Conservation (phyloP, 1,140 invertebrate species). For the Plodia interpunctella region DNA sequence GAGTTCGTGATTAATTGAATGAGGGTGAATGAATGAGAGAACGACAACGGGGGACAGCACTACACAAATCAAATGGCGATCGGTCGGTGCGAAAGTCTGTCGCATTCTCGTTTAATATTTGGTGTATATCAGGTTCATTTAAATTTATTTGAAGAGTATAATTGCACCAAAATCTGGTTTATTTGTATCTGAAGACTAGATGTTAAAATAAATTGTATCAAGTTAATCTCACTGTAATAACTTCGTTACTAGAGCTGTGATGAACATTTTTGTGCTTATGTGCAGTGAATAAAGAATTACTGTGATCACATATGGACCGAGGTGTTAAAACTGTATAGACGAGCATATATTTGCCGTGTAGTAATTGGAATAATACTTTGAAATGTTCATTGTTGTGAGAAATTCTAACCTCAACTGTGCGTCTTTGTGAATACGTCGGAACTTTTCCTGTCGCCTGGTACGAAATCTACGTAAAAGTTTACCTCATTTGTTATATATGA, state of each 20-base stretch:
- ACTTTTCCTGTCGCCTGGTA: slow-evolving; percentile 43
- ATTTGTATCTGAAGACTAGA: slow-evolving; percentile 11
- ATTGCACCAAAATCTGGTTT: background rate
- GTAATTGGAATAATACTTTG: slow-evolving; percentile 34
- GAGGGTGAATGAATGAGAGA: slow-evolving; percentile 1
- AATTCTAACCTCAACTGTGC: slow-evolving; percentile 64
- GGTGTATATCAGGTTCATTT: background rate
- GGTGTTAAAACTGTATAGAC: slow-evolving; percentile 24
- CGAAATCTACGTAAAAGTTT: slow-evolving; percentile 44
- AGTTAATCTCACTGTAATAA: slow-evolving; percentile 22
- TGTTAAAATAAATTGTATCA: slow-evolving; percentile 13
- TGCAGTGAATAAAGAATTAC: slow-evolving; percentile 43
- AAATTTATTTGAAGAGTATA: background rate
- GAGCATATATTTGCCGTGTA: slow-evolving; percentile 32
- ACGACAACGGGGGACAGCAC: background rate
- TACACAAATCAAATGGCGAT: slow-evolving; percentile 19
- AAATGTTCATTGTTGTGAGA: slow-evolving; percentile 59
- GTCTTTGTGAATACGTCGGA: slow-evolving; percentile 66
- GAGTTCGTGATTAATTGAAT: background rate
- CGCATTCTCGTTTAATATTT: slow-evolving; percentile 20
- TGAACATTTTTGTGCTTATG: slow-evolving; percentile 48
- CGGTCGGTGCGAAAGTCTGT: slow-evolving; percentile 24
- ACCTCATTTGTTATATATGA: slow-evolving; percentile 73
- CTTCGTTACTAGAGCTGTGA: slow-evolving; percentile 29
- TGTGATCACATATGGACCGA: slow-evolving; percentile 21